Conservation (phyloP, 2,888 invertebrate species). For the Thera obeliscata region DNA sequence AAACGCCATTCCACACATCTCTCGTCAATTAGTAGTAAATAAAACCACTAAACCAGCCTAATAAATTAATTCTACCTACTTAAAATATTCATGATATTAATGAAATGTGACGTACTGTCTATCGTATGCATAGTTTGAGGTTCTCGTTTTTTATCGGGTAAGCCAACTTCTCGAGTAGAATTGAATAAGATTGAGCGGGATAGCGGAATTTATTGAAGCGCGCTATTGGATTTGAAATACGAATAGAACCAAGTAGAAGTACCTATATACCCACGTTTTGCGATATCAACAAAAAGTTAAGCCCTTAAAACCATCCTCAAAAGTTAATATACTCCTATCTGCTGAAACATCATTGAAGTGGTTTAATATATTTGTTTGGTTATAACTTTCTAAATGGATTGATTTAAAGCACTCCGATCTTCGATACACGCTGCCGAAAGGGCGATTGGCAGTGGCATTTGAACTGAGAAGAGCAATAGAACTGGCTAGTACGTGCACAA, state of each 20-base stretch:
- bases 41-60: neutral
- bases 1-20: neutral
- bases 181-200: conserved; percentile 36
- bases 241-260: conserved; percentile 16
- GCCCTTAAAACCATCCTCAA: conserved; percentile 31
- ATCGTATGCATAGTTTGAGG: conserved; percentile 9
- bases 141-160: conserved; percentile 22
- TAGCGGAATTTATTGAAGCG: conserved; percentile 50
- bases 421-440: conserved; percentile 6
- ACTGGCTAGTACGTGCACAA: conserved; percentile 59
- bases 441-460: conserved; percentile 26
- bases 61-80: neutral
- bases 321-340: conserved; percentile 20
- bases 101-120: neutral
- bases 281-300: conserved; percentile 26
- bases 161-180: conserved; percentile 22
- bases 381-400: conserved; percentile 4
- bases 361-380: conserved; percentile 2
- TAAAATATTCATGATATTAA: neutral
- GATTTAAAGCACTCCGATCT: conserved; percentile 4
- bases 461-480: conserved; percentile 34
- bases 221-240: conserved; percentile 48
- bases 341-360: conserved; percentile 8
- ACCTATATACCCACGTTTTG: conserved; percentile 14
- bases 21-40: neutral